Evolutionary conservation across 2,888 invertebrate species (phyloP), one percentile per base, ranked within the genome.

Genomic region (Oxyteleia sp.): DNA sequence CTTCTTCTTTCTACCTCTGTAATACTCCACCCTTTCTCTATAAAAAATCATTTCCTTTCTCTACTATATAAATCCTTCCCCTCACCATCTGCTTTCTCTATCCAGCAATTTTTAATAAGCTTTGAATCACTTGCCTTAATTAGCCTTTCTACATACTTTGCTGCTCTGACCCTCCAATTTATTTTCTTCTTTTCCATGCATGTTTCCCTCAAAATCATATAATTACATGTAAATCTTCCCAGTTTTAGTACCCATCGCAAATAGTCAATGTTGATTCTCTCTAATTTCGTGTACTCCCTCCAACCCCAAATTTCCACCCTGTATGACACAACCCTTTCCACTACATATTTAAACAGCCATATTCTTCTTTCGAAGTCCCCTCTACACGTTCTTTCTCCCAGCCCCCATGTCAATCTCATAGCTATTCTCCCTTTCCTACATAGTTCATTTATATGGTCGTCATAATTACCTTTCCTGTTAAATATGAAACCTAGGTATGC

Each of bases 271-370:
- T 49, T 38, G n/a, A 79, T 20, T 20, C 10, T 47, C 10, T 47
- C 20, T 18, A 47, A 18, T n/a, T 13, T 32, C 35, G 7, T 51
- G 16, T 15, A 49, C n/a, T 13, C 13, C 20, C 20, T n/a, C 64
- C 63, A 69, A 0, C 63, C 57, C 69, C 63, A 79, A 20, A 79
- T 71, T 55, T 79, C 47, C 3, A 47, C 47, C 11, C 47, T 20
- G 10, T 47, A 47, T 18, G 47, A 10, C 47, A 47, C 18, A 2
- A 47, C 47, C 1, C 47, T 32, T 32, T 32, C 32, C 32, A 32
- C 23, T 26, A 26, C n/a, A 51, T 23, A 26, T 13, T 29, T 13
- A n/a, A 1, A 20, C 18, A 13, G 38, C 68, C 43, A 38, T 29
- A n/a, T 68, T 20, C 7, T 23, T 32, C 61, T 51, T 18, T n/a